Conservation (phyloP, 2,888 invertebrate genomes). For the Zaprionus obscuricornis region DNA sequence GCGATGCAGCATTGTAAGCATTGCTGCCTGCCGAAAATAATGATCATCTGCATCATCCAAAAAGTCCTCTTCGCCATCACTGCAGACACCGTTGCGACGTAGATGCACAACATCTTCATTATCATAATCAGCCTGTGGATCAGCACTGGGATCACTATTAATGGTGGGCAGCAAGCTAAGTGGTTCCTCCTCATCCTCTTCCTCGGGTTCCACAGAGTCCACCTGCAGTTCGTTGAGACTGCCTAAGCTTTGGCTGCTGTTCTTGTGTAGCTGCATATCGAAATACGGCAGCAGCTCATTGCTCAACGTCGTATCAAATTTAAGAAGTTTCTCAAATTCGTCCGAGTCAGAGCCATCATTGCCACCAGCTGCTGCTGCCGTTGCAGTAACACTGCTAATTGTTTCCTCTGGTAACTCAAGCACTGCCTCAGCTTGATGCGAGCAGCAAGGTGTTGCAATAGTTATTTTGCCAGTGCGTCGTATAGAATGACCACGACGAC, state of each 20-base stretch:
- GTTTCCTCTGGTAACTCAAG: slow-evolving; percentile 11
- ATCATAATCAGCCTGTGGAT: slow-evolving; percentile 71
- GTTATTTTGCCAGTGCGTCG: slow-evolving; percentile 81
- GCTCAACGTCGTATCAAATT: slow-evolving; percentile 80
- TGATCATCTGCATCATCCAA: slow-evolving; percentile 79
- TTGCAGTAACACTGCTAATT: not conserved
- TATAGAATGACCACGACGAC: slow-evolving; percentile 83
- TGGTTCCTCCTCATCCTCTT: slow-evolving; percentile 61
- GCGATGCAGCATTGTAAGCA: slow-evolving; percentile 82
- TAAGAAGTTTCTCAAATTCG: slow-evolving; percentile 82
- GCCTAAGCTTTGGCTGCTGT: slow-evolving; percentile 73
- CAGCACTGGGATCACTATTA: slow-evolving; percentile 79
- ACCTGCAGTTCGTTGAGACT: slow-evolving; percentile 79
- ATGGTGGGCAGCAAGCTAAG: slow-evolving; percentile 76
- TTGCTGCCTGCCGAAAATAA: slow-evolving; percentile 82
- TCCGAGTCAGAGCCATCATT: slow-evolving; percentile 81
- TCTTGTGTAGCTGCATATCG: slow-evolving; percentile 82
- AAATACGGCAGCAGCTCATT: slow-evolving; percentile 83
- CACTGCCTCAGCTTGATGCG: slow-evolving; percentile 40
- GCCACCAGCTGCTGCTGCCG: slow-evolving; percentile 28
- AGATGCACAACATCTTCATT: slow-evolving; percentile 44
- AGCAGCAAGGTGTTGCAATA: slow-evolving; percentile 55
- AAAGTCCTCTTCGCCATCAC: slow-evolving; percentile 80
- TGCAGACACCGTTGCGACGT: slow-evolving; percentile 73
- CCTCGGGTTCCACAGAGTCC: slow-evolving; percentile 43